A percentile compares a stretch with the other conserved stretches of the same genome.
These are phyloP conservation scores for Desoria tigrina DNA, from an alignment of 2,888 invertebrate genomes.

Conservation along the genomic window DNA sequence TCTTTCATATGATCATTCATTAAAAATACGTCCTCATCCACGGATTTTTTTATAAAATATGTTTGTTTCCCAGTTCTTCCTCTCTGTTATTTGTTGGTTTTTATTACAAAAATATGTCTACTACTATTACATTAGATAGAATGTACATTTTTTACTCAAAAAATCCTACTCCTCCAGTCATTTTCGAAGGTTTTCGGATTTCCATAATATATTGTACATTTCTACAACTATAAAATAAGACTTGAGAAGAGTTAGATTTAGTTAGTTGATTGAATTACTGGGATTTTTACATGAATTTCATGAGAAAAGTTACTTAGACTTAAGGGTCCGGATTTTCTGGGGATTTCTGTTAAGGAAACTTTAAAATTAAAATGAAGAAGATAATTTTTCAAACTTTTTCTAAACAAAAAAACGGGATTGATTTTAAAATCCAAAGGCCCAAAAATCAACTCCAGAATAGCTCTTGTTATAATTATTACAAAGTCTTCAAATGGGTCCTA, in stretches of 20 bases:
- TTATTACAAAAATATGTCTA: neutral
- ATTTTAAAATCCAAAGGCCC: too few species aligned
- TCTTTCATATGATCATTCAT: neutral
- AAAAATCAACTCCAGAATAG: too few species aligned
- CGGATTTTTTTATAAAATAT: neutral
- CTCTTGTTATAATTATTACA: too few species aligned
- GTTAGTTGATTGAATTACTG: too few species aligned
- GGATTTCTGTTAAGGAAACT: too few species aligned
- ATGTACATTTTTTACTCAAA: neutral
- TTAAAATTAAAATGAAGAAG: too few species aligned
- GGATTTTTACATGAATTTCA: too few species aligned
- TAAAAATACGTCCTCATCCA: neutral
- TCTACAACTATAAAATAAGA: neutral
- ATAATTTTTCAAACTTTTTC: too few species aligned
- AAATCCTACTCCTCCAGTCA: conserved; percentile 1
- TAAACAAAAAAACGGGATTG: too few species aligned
- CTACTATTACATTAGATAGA: neutral
- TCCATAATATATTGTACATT: conserved; percentile 3
- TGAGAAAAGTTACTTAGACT: too few species aligned
- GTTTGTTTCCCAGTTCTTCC: conserved; percentile 3
- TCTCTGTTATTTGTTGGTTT: neutral
- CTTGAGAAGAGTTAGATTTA: neutral
- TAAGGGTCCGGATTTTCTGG: too few species aligned
- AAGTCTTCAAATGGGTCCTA: too few species aligned
- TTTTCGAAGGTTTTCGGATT: neutral